phyloP scores from a whole-genome alignment of 2,113 vertebrate genomes.

The Columba janthina region DNA sequence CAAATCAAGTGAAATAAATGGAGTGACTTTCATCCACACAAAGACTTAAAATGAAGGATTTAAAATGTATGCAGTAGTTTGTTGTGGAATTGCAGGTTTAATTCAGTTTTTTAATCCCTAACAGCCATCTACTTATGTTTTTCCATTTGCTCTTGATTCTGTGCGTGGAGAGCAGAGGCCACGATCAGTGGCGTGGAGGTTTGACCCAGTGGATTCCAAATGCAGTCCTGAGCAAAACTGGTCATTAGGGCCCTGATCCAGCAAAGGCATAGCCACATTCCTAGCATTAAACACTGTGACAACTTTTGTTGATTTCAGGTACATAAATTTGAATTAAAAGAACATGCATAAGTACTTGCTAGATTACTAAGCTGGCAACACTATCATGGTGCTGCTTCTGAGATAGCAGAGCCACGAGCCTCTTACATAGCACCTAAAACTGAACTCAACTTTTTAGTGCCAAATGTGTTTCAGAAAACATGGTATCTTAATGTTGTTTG shows the following conservation, averaged over 20 bases:
- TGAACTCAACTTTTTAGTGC: not conserved
- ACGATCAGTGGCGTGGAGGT: not conserved
- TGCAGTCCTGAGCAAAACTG: not conserved
- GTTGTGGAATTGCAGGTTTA: not conserved
- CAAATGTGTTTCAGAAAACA: not conserved
- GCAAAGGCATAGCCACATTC: not conserved
- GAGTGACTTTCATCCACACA: not conserved
- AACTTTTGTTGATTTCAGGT: not conserved
- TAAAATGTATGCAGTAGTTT: not conserved
- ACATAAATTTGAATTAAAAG: not conserved
- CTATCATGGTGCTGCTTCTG: not conserved
- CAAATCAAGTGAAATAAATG: not conserved
- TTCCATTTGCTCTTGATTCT: not conserved
- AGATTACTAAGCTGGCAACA: not conserved
- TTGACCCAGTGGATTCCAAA: not conserved
- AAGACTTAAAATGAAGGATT: not conserved
- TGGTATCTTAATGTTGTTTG: not conserved
- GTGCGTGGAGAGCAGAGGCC: not conserved
- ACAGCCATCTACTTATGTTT: not conserved
- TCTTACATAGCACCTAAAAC: not conserved
- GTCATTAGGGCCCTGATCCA: not conserved
- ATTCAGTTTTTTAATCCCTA: not conserved
- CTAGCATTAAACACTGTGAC: not conserved
- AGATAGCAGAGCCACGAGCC: not conserved
- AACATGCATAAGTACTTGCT: not conserved